Evolutionary conservation across 2,113 vertebrate species (phyloP).

Genomic region (Rhynchomys soricoides): DNA sequence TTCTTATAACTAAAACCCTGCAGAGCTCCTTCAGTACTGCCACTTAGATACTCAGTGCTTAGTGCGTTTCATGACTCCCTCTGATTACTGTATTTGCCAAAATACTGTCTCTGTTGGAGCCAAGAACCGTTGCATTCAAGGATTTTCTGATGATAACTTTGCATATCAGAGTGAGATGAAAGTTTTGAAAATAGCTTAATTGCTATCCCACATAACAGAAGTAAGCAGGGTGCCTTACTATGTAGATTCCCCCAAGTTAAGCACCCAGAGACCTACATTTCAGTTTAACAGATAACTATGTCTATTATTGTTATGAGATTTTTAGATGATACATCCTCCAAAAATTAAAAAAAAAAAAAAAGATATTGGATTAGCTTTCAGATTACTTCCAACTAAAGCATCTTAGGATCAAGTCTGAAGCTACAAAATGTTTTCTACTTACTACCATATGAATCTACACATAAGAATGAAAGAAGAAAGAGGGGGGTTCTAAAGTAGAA

Average conservation of each 20-base stretch:
- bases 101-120: background rate
- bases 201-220: background rate
- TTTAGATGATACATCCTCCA: background rate
- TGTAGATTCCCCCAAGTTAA: background rate
- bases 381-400: conserved; percentile 38
- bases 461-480: background rate
- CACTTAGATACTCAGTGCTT: background rate
- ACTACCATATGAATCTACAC: background rate
- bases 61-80: background rate
- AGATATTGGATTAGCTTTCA: conserved; percentile 25
- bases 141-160: background rate
- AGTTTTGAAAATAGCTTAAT: conserved; percentile 7
- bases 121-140: background rate
- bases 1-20: background rate
- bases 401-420: conserved; percentile 46
- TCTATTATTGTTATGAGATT: background rate
- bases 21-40: background rate
- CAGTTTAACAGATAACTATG: background rate
- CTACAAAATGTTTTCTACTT: background rate
- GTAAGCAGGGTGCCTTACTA: background rate
- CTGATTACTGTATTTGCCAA: background rate
- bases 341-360: background rate
- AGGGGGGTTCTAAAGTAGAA: conserved; percentile 32
- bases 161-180: background rate
- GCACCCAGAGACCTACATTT: background rate